These are phyloP conservation scores for Chaetodon trifasciatus DNA, from an alignment of 2,797 vertebrate genomes.

Conservation along the genomic window DNA sequence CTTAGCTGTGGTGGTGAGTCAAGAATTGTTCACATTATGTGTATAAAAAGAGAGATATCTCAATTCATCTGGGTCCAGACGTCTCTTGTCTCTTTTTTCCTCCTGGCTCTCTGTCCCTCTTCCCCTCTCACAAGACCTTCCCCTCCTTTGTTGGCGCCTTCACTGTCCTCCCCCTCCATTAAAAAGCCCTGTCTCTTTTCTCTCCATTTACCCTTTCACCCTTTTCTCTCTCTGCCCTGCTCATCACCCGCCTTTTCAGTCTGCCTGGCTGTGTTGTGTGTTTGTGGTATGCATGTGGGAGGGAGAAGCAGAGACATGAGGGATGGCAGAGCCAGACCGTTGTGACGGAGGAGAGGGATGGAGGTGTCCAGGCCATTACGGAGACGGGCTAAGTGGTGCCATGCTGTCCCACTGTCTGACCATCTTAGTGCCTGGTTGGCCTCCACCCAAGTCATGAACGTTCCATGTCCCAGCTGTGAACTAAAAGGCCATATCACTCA, in stretches of 20 bases:
- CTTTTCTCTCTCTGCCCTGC: constrained; percentile 21
- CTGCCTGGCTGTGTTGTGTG: constrained; percentile 7
- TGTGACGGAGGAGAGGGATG: constrained; percentile 64
- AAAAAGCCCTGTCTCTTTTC: constrained; percentile 38
- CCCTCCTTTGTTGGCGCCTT: constrained; percentile 37
- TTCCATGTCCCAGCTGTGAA: constrained; percentile 73
- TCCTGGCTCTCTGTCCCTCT: neutral
- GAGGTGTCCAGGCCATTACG: constrained; percentile 72
- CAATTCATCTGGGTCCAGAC: constrained; percentile 3
- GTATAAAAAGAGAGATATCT: constrained; percentile 32
- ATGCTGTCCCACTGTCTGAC: constrained; percentile 69
- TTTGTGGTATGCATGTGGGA: constrained; percentile 33
- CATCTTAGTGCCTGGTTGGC: constrained; percentile 70
- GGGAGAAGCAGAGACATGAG: constrained; percentile 34
- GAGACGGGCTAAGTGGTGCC: constrained; percentile 81
- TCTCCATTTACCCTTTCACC: constrained; percentile 59
- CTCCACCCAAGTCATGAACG: constrained; percentile 82
- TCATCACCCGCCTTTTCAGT: constrained; percentile 12
- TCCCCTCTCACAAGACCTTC: constrained; percentile 23
- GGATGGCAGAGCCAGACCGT: constrained; percentile 32
- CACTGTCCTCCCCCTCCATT: constrained; percentile 55
- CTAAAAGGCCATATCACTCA: constrained; percentile 75
- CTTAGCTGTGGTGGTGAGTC: constrained; percentile 11
- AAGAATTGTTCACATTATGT: constrained; percentile 15
- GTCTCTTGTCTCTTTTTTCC: constrained; percentile 16